Percentiles rank a stretch among this genome's conserved stretches.
Evolutionary conservation across 2,113 vertebrate species (phyloP).

Genomic region (Synodontis membranacea): DNA sequence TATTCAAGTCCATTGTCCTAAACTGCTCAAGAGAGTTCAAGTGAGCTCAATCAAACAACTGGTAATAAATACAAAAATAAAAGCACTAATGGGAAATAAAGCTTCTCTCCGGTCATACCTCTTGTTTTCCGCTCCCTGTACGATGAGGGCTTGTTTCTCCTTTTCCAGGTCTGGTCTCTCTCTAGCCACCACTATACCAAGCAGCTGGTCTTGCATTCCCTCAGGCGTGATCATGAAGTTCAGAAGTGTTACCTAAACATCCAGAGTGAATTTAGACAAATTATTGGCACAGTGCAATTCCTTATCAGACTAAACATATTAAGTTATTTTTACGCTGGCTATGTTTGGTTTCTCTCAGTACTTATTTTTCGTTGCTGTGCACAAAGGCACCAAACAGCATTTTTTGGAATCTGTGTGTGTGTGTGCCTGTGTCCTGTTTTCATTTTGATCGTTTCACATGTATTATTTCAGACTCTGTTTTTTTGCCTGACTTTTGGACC

Average conservation of each 20-base stretch:
- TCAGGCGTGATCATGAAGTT: constrained; percentile 93
- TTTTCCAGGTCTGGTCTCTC: constrained; percentile 91
- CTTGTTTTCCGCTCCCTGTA: constrained; percentile 90
- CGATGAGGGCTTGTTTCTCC: constrained; percentile 86
- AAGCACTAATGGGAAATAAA: background rate
- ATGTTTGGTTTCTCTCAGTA: background rate
- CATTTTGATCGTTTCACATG: no score
- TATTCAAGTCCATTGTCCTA: background rate
- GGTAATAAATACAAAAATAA: background rate
- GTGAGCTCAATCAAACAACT: background rate
- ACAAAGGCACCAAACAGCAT: no score
- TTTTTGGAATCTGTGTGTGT: no score
- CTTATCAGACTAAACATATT: background rate
- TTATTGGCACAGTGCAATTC: background rate
- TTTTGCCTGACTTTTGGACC: no score
- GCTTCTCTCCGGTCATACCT: constrained; percentile 67
- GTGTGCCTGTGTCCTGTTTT: no score
- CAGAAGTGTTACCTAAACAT: constrained; percentile 81
- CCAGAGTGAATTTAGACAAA: constrained; percentile 3
- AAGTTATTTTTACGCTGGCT: background rate
- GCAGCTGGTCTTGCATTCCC: constrained; percentile 89
- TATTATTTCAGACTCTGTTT: no score
- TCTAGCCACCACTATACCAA: constrained; percentile 86
- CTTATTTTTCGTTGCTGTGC: no score
- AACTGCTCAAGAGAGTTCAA: background rate